Evolutionary conservation across 92 coral and sea anemone species (phyloP), one percentile per base, ranked within the genome.

Genomic region (Isaurus tuberculatus): DNA sequence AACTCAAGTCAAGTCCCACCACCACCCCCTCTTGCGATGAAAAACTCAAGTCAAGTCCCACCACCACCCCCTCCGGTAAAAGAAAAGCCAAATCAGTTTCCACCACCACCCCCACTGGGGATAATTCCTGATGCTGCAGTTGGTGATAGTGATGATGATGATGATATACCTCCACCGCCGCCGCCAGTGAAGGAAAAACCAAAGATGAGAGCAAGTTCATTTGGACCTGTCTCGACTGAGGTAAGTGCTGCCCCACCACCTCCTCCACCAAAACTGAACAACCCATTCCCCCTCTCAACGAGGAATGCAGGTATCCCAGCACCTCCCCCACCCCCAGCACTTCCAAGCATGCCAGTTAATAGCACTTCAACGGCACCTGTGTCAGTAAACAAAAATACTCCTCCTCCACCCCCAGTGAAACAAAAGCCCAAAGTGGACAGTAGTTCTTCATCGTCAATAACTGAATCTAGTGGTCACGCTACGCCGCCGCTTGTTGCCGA

Each of bases 111-210:
- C n/a, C 80, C 65, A 32, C 65, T 51, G 29, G 14, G 88, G 91
- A 55, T 83, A 87, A 25, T 85, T 83, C 31, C 86, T 70, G 36
- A 73, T 70, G 19, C 88, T 86, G 27, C 92, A 81, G 67, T 80
- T 88, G 31, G 79, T 89, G 15, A 66, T 36, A 6, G 3, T 11
- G 74, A 73, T 44, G 42, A 58, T 73, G 75, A 88, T 82, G 81
- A 70, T 1, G 79, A 67, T 31, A 74, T 67, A n/a, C 91, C 92
- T 17, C 97, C 97, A 8, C 91, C 92, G 0, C 92, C 93, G 4
- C 91, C 89, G 1, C 97, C 94, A 4, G 92, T 91, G 49, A 81
- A 87, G 68, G 94, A 85, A 25, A 86, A 84, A 68, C 86, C 94
- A 46, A 79, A 88, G 68, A 33, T 68, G 29, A 79, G 65, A 66